Percentiles rank a stretch among this genome's conserved stretches.
Evolutionary conservation across 2,113 vertebrate genomes (phyloP).

Genomic region (Carassius auratus): DNA sequence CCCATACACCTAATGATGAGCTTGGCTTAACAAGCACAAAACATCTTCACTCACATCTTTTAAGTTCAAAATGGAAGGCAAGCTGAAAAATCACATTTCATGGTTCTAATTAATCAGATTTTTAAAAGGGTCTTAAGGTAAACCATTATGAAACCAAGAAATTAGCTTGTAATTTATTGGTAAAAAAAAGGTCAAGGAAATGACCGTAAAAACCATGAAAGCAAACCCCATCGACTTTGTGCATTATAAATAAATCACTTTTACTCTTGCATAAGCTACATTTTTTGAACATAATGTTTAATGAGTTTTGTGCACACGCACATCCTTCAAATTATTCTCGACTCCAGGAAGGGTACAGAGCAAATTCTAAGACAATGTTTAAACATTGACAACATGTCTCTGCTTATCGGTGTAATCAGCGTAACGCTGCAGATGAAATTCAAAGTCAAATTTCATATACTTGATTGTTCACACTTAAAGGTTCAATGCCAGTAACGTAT

Average conservation of each 20-base stretch:
- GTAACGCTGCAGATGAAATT: background rate
- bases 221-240: constrained; percentile 15
- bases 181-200: constrained; percentile 51
- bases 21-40: background rate
- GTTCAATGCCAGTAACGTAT: constrained; percentile 31
- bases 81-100: background rate
- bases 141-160: constrained; percentile 43
- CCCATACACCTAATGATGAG: background rate
- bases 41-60: background rate
- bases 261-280: constrained; percentile 33
- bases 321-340: constrained; percentile 15
- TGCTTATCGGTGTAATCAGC: constrained; percentile 29
- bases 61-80: background rate
- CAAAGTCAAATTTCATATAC: constrained; percentile 5
- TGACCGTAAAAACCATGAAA: constrained; percentile 37
- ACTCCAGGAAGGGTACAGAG: constrained; percentile 22
- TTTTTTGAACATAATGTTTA: constrained; percentile 22
- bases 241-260: constrained; percentile 55
- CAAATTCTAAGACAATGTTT: constrained; percentile 39
- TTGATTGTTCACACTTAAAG: constrained; percentile 29
- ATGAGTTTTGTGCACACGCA: constrained; percentile 21
- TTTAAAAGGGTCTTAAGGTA: background rate
- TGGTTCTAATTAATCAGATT: background rate
- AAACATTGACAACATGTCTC: constrained; percentile 36
- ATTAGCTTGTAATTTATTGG: constrained; percentile 61